Evolutionary conservation across 2,888 invertebrate genomes (phyloP), one percentile per base, ranked within the genome.

Genomic region (Caenorhabditis angaria): DNA sequence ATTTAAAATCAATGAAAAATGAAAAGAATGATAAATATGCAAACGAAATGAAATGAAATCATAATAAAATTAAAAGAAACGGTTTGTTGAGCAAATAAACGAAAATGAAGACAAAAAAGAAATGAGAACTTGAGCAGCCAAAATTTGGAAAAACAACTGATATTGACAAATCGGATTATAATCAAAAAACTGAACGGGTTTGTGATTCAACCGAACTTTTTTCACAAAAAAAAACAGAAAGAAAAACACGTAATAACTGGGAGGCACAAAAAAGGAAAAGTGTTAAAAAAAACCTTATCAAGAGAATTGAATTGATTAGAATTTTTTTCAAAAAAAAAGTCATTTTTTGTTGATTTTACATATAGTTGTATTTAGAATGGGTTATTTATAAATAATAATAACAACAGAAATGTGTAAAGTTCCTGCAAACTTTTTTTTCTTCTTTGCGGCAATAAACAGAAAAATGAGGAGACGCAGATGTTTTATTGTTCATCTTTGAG

Each of bases 1-100:
- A n/a, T n/a, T n/a, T n/a, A n/a, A n/a, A n/a, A n/a, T n/a, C n/a
- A n/a, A n/a, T n/a, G n/a, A 54, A n/a, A 4, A 54, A 54, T 18
- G 28, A 54, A 2, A 6, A 54, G 2, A 6, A 54, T 18, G 20
- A 32, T 47, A 32, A n/a, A n/a, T 27, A 32, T 53, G 27, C 48
- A 60, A 48, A 60, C 27, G 51, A 61, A 22, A 61, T 24, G 53
- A 61, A 35, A 65, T 62, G 59, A 65, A 65, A 62, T 70, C 61
- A 61, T n/a, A n/a, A n/a, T n/a, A n/a, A n/a, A n/a, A n/a, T n/a
- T n/a, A n/a, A n/a, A n/a, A n/a, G n/a, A n/a, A n/a, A n/a, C 56
- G 32, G 28, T 25, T 55, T 55, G 18, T 25, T 29, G 25, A 28
- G 57, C 56, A 28, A 32, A 55, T 29, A 55, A 28, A 22, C 14